A percentile compares a stretch with the other conserved stretches of the same genome.
These are phyloP conservation scores for Drosophila burlai DNA, from an alignment of 1,140 invertebrate genomes.

Conservation along the genomic window DNA sequence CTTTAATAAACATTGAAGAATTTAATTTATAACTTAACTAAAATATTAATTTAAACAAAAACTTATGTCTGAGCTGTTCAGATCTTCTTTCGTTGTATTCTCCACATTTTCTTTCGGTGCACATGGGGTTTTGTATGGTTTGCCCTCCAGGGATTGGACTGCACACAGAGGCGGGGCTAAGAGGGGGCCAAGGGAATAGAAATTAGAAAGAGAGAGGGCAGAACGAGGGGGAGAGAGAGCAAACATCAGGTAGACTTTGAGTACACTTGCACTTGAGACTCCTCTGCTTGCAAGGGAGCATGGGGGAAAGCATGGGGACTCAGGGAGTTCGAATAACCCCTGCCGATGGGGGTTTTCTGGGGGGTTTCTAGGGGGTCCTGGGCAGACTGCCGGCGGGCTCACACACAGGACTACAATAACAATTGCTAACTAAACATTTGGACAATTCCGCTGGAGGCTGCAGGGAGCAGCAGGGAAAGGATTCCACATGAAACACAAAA, in stretches of 20 bases:
- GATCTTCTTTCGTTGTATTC: too few relatives aligned
- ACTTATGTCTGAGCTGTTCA: background rate
- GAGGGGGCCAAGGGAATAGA: background rate
- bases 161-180: slow-evolving; percentile 15
- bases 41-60: background rate
- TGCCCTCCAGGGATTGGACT: slow-evolving; percentile 43
- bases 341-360: background rate
- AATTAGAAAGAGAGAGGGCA: slow-evolving; percentile 9
- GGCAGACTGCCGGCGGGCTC: slow-evolving; percentile 29
- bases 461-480: background rate
- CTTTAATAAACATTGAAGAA: background rate
- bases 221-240: slow-evolving; percentile 3
- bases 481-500: slow-evolving; percentile 41
- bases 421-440: slow-evolving; percentile 55
- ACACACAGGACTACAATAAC: slow-evolving; percentile 36
- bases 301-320: slow-evolving; percentile 2
- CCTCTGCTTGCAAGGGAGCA: slow-evolving; percentile 17
- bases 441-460: slow-evolving; percentile 41
- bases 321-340: slow-evolving; percentile 2
- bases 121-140: slow-evolving; percentile 43
- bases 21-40: background rate
- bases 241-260: slow-evolving; percentile 75
- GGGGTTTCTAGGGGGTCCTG: too few relatives aligned
- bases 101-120: background rate
- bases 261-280: slow-evolving; percentile 74